These are phyloP conservation scores for Leptinotarsa juncta DNA, from an alignment of 2,888 invertebrate species.

Conservation along the genomic window DNA sequence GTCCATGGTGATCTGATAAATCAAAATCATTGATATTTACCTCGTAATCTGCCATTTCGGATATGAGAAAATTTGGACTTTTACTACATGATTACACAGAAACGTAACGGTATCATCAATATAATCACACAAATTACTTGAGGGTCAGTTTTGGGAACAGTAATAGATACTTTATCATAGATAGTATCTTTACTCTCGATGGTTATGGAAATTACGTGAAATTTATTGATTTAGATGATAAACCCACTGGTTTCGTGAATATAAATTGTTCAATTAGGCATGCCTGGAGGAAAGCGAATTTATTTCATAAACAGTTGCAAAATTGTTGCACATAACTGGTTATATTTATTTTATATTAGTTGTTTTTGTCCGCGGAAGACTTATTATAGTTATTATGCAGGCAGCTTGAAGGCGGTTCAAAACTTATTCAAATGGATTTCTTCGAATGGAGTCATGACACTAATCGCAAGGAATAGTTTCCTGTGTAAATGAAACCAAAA, in stretches of 20 bases:
- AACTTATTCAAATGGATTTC: conserved; percentile 2
- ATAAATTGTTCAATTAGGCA: conserved; percentile 37
- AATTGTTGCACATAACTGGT: conserved; percentile 20
- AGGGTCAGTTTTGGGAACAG: conserved; percentile 36
- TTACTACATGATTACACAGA: conserved; percentile 15
- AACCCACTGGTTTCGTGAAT: conserved; percentile 34
- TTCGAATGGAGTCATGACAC: too few relatives aligned
- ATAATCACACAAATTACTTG: conserved; percentile 22
- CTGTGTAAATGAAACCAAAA: too few relatives aligned
- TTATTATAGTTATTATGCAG: conserved; percentile 6
- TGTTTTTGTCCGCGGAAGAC: conserved; percentile 7
- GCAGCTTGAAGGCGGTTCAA: not conserved
- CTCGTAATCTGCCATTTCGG: too few relatives aligned
- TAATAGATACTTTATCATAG: conserved; percentile 38
- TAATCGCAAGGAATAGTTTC: too few relatives aligned
- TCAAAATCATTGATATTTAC: too few relatives aligned
- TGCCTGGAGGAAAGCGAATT: conserved; percentile 20
- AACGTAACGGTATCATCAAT: conserved; percentile 16
- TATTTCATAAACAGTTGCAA: conserved; percentile 23
- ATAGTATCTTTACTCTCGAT: conserved; percentile 33
- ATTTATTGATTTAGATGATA: conserved; percentile 45
- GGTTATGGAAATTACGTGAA: conserved; percentile 41
- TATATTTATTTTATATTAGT: not conserved
- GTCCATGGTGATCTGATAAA: too few relatives aligned
- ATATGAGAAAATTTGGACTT: not conserved